Evolutionary conservation across 2,113 vertebrate species (phyloP), one percentile per base, ranked within the genome.

Genomic region (Dinomys branickii): DNA sequence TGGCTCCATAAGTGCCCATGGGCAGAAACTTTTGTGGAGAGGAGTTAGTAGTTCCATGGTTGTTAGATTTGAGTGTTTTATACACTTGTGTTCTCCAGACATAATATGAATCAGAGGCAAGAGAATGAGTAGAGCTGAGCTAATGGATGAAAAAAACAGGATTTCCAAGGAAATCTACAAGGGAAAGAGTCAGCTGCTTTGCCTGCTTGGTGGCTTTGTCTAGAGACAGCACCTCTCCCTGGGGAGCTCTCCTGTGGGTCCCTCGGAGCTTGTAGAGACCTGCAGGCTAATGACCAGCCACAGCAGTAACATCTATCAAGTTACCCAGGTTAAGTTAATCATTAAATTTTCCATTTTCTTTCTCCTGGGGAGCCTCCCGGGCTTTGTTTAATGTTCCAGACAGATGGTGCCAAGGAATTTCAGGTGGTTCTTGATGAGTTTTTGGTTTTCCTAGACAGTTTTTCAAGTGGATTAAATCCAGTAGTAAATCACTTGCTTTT

Each of bases 391-490:
- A 97, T 96, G 96, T 88, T 96, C 94, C 84, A 97, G 98, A 98
- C 98, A 98, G 98, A 98, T 98, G 98, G 98, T 97, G 93, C 95
- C 93, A 95, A 97, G 84, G 97, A 98, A 97, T 96, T 98, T 98
- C 98, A 98, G 98, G 97, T 98, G 97, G 92, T 95, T 65, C 44
- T 0, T 97, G 97, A 98, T 97, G 96, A 97, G 95, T 96, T 98
- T 98, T 97, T 94, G 95, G 86, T 0, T 95, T 98, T 93, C 96
- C 97, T 95, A 95, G 96, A 96, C 93, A 95, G 95, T 97, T 98
- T 98, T 97, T 90, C 98, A 97, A 94, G 96, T 89, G 97, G 94
- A 97, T 98, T 97, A 97, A 96, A 97, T 92, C 95, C 96, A 96
- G 50, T 80, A 96, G 95, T 98, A 98, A 98, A 98, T 98, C 97